Conservation (phyloP, 2,797 vertebrate species). For the Cheirogaleus major region DNA sequence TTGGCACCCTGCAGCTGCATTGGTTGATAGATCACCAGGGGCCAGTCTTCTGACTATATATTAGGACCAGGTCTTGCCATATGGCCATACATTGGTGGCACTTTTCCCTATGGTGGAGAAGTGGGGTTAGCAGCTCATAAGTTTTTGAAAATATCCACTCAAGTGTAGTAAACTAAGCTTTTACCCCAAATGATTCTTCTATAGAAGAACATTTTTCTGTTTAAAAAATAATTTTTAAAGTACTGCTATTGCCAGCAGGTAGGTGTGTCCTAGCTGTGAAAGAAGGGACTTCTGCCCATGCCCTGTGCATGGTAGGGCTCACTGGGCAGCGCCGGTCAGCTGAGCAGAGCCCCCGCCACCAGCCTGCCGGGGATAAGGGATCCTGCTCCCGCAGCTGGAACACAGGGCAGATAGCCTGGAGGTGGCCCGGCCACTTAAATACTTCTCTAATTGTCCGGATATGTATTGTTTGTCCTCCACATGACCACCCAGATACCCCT, state of each 20-base stretch:
- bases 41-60: neutral
- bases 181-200: neutral
- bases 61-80: neutral
- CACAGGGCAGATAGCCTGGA: neutral
- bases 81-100: neutral
- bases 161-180: neutral
- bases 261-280: neutral
- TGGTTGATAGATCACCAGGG: accelerated
- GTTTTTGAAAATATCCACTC: neutral
- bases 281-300: neutral
- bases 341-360: neutral
- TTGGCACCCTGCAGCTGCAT: accelerated
- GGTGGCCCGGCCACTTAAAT: neutral
- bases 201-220: neutral
- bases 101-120: neutral
- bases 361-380: neutral
- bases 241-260: neutral
- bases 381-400: too few relatives aligned
- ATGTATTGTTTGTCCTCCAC: neutral
- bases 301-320: accelerated
- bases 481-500: neutral
- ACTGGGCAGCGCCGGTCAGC: neutral
- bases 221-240: neutral
- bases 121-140: neutral
- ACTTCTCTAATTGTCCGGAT: neutral